Conservation (phyloP, 2,888 invertebrate species). For the Drosophila suboccidentalis region DNA sequence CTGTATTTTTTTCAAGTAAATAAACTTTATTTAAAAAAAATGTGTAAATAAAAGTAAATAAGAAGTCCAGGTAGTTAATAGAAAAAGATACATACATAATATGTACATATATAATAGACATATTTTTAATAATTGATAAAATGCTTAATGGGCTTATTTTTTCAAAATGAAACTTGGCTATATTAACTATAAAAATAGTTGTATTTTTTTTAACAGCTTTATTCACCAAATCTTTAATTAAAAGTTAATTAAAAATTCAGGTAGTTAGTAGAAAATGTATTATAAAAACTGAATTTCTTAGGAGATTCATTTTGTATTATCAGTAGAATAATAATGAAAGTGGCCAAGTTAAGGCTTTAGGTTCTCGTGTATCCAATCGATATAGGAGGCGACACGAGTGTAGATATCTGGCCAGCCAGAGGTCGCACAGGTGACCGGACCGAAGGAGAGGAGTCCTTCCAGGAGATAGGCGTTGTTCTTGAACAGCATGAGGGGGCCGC, state of each 20-base stretch:
- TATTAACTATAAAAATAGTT: too few species aligned
- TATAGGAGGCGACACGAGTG: conserved; percentile 66
- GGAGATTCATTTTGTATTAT: not conserved
- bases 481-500: conserved; percentile 66
- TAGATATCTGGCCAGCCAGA: conserved; percentile 67
- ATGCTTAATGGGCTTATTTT: too few species aligned
- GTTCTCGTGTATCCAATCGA: conserved; percentile 61
- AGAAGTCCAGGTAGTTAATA: not conserved
- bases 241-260: too few species aligned
- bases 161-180: too few species aligned
- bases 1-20: too few species aligned
- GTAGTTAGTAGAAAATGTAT: not conserved
- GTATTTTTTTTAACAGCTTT: too few species aligned
- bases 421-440: conserved; percentile 62
- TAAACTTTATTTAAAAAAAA: too few species aligned
- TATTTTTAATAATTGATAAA: too few species aligned
- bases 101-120: too few species aligned
- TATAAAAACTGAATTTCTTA: not conserved
- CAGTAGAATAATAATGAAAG: not conserved
- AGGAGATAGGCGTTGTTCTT: conserved; percentile 56
- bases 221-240: too few species aligned
- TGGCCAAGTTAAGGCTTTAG: conserved; percentile 38
- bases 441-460: conserved; percentile 65
- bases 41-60: too few species aligned
- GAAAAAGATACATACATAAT: too few species aligned